Conservation (phyloP, 2,113 vertebrate genomes). For the Limnothrissa miodon region DNA sequence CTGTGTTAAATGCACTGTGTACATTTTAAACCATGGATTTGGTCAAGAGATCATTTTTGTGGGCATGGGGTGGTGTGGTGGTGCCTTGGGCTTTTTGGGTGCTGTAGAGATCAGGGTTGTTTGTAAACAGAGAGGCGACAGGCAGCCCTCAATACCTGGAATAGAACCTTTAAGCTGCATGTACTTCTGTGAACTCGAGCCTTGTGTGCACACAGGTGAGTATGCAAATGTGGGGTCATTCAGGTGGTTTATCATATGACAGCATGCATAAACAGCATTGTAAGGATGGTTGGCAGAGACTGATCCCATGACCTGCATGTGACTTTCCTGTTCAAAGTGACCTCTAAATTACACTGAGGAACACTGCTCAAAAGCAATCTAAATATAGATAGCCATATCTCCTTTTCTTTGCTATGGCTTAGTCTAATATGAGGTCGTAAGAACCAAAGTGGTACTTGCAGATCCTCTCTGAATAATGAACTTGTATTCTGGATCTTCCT, state of each 20-base stretch:
- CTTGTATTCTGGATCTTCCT: neutral
- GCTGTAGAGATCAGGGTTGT: too few species aligned
- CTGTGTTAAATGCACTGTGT: too few species aligned
- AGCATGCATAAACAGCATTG: neutral
- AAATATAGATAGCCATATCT: neutral
- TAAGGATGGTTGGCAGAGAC: neutral
- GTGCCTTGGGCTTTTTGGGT: too few species aligned
- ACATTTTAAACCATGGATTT: too few species aligned
- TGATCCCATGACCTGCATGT: conserved; percentile 11
- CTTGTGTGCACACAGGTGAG: neutral
- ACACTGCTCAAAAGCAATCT: neutral
- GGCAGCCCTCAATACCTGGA: too few species aligned
- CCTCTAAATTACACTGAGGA: neutral
- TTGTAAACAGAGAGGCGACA: too few species aligned
- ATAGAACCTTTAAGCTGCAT: too few species aligned
- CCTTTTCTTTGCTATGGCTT: neutral
- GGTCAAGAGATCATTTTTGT: too few species aligned
- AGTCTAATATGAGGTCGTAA: neutral
- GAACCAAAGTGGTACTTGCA: neutral
- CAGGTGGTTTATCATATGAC: neutral
- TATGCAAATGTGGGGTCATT: neutral
- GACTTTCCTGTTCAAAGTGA: neutral
- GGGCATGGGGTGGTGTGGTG: too few species aligned
- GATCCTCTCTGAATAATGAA: neutral
- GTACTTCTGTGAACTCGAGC: too few species aligned